These are phyloP conservation scores for Metellina segmentata DNA, from an alignment of 2,888 invertebrate species.

Conservation along the genomic window DNA sequence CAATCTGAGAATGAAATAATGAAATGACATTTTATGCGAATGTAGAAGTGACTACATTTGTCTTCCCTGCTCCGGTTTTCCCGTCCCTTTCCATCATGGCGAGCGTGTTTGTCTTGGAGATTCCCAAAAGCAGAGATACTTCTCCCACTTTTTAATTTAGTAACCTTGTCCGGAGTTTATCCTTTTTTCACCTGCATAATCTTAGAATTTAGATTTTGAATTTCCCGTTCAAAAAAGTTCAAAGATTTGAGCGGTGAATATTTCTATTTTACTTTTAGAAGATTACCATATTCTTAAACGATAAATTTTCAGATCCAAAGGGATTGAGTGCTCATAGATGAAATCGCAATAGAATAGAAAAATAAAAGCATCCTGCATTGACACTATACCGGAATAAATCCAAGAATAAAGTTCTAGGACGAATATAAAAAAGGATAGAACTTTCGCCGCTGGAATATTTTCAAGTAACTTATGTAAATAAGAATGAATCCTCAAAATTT, in stretches of 20 bases:
- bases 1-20: slow-evolving; percentile 49
- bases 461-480: background rate
- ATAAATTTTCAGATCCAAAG: slow-evolving; percentile 14
- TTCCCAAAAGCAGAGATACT: slow-evolving; percentile 21
- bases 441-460: background rate
- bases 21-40: slow-evolving; percentile 42
- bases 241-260: background rate
- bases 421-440: background rate
- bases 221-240: slow-evolving; percentile 25
- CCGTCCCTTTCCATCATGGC: slow-evolving; percentile 20
- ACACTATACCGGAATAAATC: too few species aligned
- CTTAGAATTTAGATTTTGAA: slow-evolving; percentile 40
- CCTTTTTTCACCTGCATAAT: slow-evolving; percentile 26
- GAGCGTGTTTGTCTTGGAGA: slow-evolving; percentile 53
- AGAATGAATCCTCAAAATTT: background rate
- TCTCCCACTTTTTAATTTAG: slow-evolving; percentile 26
- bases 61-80: slow-evolving; percentile 2
- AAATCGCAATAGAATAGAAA: too few species aligned
- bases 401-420: background rate
- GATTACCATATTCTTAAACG: slow-evolving; percentile 37
- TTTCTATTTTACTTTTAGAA: background rate
- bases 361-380: too few species aligned
- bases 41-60: slow-evolving; percentile 33
- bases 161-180: slow-evolving; percentile 16
- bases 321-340: too few species aligned